Evolutionary conservation across 1,140 invertebrate genomes (phyloP).

Genomic region (Chironomus tepperi): DNA sequence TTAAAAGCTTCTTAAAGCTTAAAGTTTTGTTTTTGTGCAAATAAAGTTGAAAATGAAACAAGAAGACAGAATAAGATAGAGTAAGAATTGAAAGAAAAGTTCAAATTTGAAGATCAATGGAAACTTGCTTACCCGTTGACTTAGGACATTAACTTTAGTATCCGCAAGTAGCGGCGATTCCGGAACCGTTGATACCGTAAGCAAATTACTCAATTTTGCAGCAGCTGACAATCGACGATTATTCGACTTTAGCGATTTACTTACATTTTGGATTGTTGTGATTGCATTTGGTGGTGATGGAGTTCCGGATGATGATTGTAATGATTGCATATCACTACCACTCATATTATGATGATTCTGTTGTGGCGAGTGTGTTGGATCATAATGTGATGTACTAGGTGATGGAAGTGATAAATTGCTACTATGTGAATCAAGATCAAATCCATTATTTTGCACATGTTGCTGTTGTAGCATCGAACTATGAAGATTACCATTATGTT

Average conservation of each 20-base stretch:
- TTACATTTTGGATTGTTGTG: conserved; percentile 41
- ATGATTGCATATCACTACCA: conserved; percentile 44
- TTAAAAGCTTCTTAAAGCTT: background rate
- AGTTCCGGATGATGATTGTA: conserved; percentile 31
- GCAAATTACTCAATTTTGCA: background rate
- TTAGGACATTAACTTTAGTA: conserved; percentile 69
- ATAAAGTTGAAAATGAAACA: too few species aligned
- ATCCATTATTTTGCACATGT: conserved; percentile 31
- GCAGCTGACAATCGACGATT: background rate
- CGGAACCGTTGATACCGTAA: conserved; percentile 30
- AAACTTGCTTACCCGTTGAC: conserved; percentile 69
- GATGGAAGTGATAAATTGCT: conserved; percentile 67
- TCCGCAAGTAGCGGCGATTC: conserved; percentile 41
- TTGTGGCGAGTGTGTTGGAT: conserved; percentile 23
- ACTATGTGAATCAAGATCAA: conserved; percentile 66
- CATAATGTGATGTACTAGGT: conserved; percentile 53
- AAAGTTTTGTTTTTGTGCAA: background rate
- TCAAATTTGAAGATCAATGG: conserved; percentile 28
- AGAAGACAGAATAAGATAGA: too few species aligned
- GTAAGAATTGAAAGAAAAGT: background rate
- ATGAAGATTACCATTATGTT: conserved; percentile 16
- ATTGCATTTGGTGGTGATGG: conserved; percentile 40
- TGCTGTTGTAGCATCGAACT: background rate
- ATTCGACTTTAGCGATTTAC: conserved; percentile 27
- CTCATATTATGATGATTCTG: background rate